Evolutionary conservation across 1,140 invertebrate genomes (phyloP).

Genomic region (Sitobion miscanthi): DNA sequence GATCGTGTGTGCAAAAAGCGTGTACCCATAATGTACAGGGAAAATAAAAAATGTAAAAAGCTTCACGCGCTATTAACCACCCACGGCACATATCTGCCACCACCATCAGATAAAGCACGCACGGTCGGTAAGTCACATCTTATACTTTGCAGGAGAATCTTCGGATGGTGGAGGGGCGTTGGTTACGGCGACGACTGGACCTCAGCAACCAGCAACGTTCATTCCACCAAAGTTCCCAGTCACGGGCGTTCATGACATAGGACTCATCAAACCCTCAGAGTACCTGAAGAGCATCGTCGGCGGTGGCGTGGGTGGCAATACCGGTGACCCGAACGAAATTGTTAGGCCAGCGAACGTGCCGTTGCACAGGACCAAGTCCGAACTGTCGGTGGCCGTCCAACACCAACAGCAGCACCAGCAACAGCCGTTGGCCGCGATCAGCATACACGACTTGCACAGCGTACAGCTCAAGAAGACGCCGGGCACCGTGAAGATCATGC

Average conservation of each 20-base stretch:
- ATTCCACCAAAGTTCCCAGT: slow-evolving; percentile 83
- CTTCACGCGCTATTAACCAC: slow-evolving; percentile 14
- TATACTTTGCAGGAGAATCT: neutral
- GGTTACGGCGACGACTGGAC: neutral
- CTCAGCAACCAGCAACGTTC: slow-evolving; percentile 81
- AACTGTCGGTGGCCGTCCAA: slow-evolving; percentile 58
- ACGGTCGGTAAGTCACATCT: neutral
- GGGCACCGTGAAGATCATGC: slow-evolving; percentile 76
- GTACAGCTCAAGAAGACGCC: slow-evolving; percentile 80
- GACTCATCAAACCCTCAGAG: slow-evolving; percentile 90
- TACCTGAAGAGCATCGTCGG: slow-evolving; percentile 80
- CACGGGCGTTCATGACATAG: slow-evolving; percentile 68
- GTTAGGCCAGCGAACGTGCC: neutral
- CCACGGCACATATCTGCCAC: neutral
- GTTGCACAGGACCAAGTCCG: slow-evolving; percentile 53
- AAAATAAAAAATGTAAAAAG: slow-evolving; percentile 28
- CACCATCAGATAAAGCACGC: neutral
- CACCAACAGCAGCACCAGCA: slow-evolving; percentile 61
- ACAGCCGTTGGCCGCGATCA: slow-evolving; percentile 81
- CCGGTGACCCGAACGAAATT: slow-evolving; percentile 59
- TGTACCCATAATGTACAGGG: neutral
- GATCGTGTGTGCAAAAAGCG: neutral
- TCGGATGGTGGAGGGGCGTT: slow-evolving; percentile 4
- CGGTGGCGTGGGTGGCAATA: slow-evolving; percentile 71
- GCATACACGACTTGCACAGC: slow-evolving; percentile 83